Base-by-base conservation (phyloP, 1,140 invertebrate species). In the Conopomorpha cramerella region DNA sequence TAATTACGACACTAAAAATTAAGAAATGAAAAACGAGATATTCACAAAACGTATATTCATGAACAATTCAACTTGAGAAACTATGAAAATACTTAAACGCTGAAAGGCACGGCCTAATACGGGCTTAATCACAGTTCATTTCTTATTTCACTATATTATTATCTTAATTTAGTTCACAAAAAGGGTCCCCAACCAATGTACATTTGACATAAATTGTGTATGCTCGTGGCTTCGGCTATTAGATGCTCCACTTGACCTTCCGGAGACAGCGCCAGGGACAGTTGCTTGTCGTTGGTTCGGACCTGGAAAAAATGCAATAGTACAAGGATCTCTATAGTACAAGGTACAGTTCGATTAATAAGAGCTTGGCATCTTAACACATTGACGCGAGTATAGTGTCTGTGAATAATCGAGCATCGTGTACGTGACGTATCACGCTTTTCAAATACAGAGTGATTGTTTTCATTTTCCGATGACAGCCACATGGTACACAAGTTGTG, bases 171-270 rank as follows among this genome's bases (percentile, higher is more conserved):
- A 7, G 8, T 25, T 80, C 71, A 95, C 45, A 95, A 68, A 58
- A 86, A 95, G 6, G 93, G 79, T 28, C 90, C 90, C 96, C 96
- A 99, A 7, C 96, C 96, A 41, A 92, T 84, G 59, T 95, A 99
- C 96, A 99, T 99, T 71, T 91, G 88, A 51, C 92, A 92, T 1
- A 99, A 79, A 74, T 96, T 96, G 43, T 90, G 85, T 34, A 92
- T 70, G 64, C 86, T 89, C 1, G 90, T 96, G 1, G 97, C 94
- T 79, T 98, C 94, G 16, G 88, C 81, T 30, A 98, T 96, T 2
- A 98, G 77, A 57, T 90, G 86, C 64, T 94, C 89, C 0, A 92
- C 91, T 78, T 98, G 95, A 4, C 95, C 95, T 74, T 97, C 93
- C 0, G 94, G 88, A n/a, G 95, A 97, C 33, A 80, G 65, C 19